Conservation (phyloP, 1,140 invertebrate genomes). For the Mizuhopecten yessoensis region DNA sequence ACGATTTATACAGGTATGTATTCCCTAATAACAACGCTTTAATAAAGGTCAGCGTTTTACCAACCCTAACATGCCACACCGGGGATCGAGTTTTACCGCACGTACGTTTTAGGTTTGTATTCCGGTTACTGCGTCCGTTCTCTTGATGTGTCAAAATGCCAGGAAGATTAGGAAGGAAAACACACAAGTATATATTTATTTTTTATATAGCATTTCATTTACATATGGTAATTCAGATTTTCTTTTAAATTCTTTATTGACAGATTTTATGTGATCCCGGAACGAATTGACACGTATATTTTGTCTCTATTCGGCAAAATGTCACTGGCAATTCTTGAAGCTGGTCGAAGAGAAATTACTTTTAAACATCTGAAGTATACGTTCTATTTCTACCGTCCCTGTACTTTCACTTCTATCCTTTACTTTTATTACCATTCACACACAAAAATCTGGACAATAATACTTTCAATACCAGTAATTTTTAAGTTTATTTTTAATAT, state of each 20-base stretch:
- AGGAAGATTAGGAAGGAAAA: background rate
- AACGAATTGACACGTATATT: background rate
- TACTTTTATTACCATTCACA: too few relatives aligned
- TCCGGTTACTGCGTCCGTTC: background rate
- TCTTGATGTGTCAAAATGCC: background rate
- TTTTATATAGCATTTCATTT: background rate
- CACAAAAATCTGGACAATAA: too few relatives aligned
- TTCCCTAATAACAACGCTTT: background rate
- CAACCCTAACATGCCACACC: conserved; percentile 6
- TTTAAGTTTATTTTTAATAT: too few relatives aligned
- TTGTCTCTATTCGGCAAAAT: background rate
- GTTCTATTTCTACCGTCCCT: background rate
- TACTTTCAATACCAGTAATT: too few relatives aligned
- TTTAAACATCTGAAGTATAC: background rate
- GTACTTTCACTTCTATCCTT: too few relatives aligned
- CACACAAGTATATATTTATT: background rate
- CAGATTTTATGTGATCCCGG: background rate
- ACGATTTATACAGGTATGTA: background rate
- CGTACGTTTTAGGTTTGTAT: background rate
- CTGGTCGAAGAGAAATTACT: background rate
- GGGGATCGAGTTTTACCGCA: background rate
- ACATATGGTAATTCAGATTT: background rate
- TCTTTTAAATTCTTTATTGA: background rate
- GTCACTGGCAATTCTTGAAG: background rate
- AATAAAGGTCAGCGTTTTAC: background rate